Evolutionary conservation across 2,888 invertebrate species (phyloP).

Genomic region (Laspeyria flexula): DNA sequence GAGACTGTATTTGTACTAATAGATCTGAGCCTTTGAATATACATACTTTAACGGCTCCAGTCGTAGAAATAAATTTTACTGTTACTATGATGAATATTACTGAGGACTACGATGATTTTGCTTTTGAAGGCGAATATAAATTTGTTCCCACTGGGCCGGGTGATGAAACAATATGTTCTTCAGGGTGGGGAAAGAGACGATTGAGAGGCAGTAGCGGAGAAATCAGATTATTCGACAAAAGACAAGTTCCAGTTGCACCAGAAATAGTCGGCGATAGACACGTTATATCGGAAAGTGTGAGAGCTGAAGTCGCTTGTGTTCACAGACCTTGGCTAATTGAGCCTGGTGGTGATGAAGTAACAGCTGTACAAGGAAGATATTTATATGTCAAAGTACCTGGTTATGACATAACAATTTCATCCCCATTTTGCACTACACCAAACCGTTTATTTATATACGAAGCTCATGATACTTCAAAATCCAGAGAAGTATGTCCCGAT

Average conservation of each 20-base stretch:
- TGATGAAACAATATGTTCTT: constrained; percentile 87
- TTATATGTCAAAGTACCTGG: constrained; percentile 90
- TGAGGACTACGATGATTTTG: constrained; percentile 92
- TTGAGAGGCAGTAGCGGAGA: constrained; percentile 91
- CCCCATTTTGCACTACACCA: constrained; percentile 87
- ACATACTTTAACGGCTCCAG: constrained; percentile 89
- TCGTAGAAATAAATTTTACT: constrained; percentile 90
- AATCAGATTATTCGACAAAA: constrained; percentile 88
- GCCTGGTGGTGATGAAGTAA: constrained; percentile 90
- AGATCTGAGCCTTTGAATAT: constrained; percentile 88
- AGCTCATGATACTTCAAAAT: constrained; percentile 87
- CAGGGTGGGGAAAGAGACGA: constrained; percentile 88
- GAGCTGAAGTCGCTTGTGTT: constrained; percentile 87
- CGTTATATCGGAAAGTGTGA: constrained; percentile 82
- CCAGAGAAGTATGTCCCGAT: constrained; percentile 89
- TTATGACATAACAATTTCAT: constrained; percentile 81
- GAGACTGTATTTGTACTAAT: constrained; percentile 91
- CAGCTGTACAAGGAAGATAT: constrained; percentile 87
- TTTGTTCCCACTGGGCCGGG: constrained; percentile 86
- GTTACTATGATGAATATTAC: constrained; percentile 93
- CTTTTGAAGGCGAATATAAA: constrained; percentile 91
- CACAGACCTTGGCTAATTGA: constrained; percentile 93
- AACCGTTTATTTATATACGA: constrained; percentile 91
- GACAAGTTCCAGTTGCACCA: constrained; percentile 73
- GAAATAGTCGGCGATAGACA: constrained; percentile 81